Base-by-base conservation (phyloP, 2,888 invertebrate genomes). In the Eulithis testata region DNA sequence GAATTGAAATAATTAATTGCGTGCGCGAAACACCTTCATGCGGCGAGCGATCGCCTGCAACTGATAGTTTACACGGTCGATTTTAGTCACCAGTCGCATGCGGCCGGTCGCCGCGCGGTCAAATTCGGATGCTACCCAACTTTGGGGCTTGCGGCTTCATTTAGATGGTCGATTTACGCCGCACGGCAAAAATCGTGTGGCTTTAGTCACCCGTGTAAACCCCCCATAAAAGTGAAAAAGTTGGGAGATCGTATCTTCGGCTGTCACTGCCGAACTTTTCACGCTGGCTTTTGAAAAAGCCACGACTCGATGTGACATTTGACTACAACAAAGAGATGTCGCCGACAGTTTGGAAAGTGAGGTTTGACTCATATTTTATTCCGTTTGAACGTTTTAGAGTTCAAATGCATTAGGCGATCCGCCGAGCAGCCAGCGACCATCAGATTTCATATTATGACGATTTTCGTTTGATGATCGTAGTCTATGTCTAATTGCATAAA, bases 21-120 rank as follows among this genome's bases (percentile, higher is more conserved):
- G 70, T 72, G 71, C 69, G 71, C 68, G 68, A 74, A 65, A 66
- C 50, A 63, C 62, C 66, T 57, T 57, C 57, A 51, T 44, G 51
- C 57, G 57, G 57, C 57, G 57, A 49, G 57, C 57, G 57, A 57
- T 57, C 57, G 57, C 57, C 56, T 43, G 54, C 40, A 40, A 45
- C 12, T 57, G 44, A 31, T 4, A 4, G 27, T 50, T 21, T 21
- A 47, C 45, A 47, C 43, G 65, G 66, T 66, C 61, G 67, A 68
- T 31, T 69, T 68, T 62, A 65, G 11, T 59, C 63, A 63, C 14
- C 86, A 95, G 94, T 94, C 44, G n/a, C 40, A 6, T 58, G 27
- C 62, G 44, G 77, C 76, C 76, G 73, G 76, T 78, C 7, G 76
- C 76, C 77, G 76, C 75, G 77, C 76, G 76, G 76, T 72, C 12